Base-by-base conservation (phyloP, 1,140 invertebrate species). In the Pararge aegeria region DNA sequence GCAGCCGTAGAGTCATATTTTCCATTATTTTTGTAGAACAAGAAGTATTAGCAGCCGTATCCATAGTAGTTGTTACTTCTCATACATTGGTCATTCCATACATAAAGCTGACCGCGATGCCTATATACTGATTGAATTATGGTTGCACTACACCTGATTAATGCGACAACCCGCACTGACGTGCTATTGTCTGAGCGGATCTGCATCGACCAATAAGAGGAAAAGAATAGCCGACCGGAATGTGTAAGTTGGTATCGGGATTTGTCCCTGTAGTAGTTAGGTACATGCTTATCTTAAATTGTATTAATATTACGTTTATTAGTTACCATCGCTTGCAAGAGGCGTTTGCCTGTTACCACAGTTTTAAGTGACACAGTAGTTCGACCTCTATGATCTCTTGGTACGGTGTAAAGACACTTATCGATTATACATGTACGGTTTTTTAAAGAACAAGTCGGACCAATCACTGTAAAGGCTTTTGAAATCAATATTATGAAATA, bases 41-140 rank as follows among this genome's bases (percentile, higher is more conserved):
- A 12, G 10, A 46, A 5, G 13, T 34, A 10, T 1, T 19, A 38
- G 15, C 34, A 13, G 27, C 21, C 62, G 57, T 62, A 70, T 73
- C 71, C 64, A 71, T 55, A 65, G 52, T 21, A 34, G 58, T 34
- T 60, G 24, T 27, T 46, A 61, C 67, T 75, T 75, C 69, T 42
- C 19, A 46, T 64, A 60, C 56, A 78, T 65, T 68, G 79, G 79
- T 81, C 75, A 82, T 66, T 77, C 75, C 64, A 58, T 66, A 64
- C 62, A 61, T 67, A 76, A 73, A 73, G 73, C 64, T 73, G 73
- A 63, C 72, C 61, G 61, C 66, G 64, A 38, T 55, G 59, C 59
- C 38, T 61, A 54, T 61, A 61, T 70, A 68, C 67, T 80, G 84
- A 85, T 87, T 89, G 87, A 89, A 81, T 84, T 89, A 89, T 89